A percentile compares a stretch with the other conserved stretches of the same genome.
Evolutionary conservation across 2,797 vertebrate genomes (phyloP).

Genomic region (Aphelocoma californica): DNA sequence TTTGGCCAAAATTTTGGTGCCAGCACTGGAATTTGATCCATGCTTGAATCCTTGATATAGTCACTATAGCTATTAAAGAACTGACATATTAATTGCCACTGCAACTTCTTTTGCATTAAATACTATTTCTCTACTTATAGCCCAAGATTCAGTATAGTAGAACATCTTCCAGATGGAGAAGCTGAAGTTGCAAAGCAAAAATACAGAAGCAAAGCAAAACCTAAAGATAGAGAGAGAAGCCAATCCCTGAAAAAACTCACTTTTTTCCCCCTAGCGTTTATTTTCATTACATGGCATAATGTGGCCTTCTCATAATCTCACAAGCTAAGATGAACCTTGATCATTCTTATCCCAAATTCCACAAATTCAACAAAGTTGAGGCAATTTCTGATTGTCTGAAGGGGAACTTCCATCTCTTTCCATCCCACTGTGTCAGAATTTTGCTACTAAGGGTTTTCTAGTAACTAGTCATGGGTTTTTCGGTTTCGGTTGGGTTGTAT

Average conservation of each 20-base stretch:
- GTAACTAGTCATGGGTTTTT: background rate
- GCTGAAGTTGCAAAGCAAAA: background rate
- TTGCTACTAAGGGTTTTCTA: background rate
- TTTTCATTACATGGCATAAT: background rate
- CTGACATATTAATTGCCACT: background rate
- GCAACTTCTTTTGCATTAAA: background rate
- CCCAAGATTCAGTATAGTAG: background rate
- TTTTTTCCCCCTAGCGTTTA: background rate
- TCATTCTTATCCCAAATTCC: background rate
- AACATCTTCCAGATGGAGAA: background rate
- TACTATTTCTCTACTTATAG: background rate
- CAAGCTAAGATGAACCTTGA: background rate
- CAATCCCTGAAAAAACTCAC: background rate
- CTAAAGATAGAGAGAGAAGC: background rate
- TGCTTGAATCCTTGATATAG: background rate
- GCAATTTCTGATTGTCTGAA: background rate
- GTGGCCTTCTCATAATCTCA: background rate
- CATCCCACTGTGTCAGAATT: background rate
- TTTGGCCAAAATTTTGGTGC: background rate
- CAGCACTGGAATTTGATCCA: background rate
- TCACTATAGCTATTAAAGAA: background rate
- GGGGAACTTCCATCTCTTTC: background rate
- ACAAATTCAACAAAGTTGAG: background rate
- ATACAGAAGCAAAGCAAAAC: background rate
- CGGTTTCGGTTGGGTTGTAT: fast-evolving